Conservation (phyloP, 1,140 invertebrate genomes). For the Brachionus plicatilis region DNA sequence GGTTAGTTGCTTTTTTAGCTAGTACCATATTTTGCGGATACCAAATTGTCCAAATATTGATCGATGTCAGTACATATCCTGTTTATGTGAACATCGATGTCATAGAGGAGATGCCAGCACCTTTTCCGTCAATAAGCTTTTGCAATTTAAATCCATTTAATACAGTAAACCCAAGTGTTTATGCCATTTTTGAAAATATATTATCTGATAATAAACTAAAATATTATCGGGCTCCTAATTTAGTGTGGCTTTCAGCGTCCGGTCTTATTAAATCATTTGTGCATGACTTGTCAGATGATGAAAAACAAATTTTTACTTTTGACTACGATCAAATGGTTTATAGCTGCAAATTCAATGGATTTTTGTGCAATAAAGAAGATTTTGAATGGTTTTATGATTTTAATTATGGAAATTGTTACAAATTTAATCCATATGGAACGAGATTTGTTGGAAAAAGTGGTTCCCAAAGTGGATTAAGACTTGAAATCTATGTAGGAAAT, state of each 20-base stretch:
- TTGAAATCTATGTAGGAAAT: slow-evolving; percentile 9
- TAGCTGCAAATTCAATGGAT: not conserved
- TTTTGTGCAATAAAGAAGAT: not conserved
- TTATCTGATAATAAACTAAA: not conserved
- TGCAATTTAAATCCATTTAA: slow-evolving; percentile 34
- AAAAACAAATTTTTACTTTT: not conserved
- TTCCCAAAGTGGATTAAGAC: not conserved
- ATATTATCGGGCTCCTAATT: not conserved
- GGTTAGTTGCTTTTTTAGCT: too few relatives aligned
- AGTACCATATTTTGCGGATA: too few relatives aligned
- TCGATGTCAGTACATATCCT: too few relatives aligned
- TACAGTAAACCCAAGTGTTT: not conserved
- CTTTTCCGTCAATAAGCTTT: too few relatives aligned
- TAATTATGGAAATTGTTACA: slow-evolving; percentile 23
- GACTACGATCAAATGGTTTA: not conserved
- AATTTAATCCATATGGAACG: not conserved
- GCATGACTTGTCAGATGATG: not conserved
- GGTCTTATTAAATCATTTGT: not conserved
- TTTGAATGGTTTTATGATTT: slow-evolving; percentile 33
- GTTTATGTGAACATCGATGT: too few relatives aligned
- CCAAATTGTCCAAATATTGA: too few relatives aligned
- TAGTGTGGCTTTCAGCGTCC: not conserved
- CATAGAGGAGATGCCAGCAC: too few relatives aligned
- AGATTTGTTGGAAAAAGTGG: not conserved
- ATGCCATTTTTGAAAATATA: not conserved